These are phyloP conservation scores for Flexamia atlantica DNA, from an alignment of 2,888 invertebrate genomes.

Conservation along the genomic window DNA sequence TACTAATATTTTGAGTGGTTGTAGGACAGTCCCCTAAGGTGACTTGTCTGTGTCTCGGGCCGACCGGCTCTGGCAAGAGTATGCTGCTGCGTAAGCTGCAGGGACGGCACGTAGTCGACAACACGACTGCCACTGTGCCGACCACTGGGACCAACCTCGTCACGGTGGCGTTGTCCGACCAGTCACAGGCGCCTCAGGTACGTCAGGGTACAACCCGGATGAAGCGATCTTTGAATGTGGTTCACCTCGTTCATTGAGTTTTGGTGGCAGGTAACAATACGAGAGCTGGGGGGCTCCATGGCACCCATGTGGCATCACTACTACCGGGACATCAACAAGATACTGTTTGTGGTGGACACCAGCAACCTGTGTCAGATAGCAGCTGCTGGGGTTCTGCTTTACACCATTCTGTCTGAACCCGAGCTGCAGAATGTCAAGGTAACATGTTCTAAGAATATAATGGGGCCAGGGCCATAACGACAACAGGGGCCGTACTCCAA, in stretches of 20 bases:
- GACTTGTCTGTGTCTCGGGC: slow-evolving; percentile 84
- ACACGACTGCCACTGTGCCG: slow-evolving; percentile 87
- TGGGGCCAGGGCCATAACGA: no score
- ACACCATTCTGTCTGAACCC: slow-evolving; percentile 87
- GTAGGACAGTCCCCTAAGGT: slow-evolving; percentile 28
- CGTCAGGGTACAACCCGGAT: no score
- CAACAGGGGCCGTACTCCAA: no score
- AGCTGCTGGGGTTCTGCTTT: slow-evolving; percentile 88
- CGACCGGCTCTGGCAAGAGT: slow-evolving; percentile 89
- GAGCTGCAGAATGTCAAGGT: slow-evolving; percentile 82
- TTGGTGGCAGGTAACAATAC: slow-evolving; percentile 76
- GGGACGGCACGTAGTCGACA: slow-evolving; percentile 82
- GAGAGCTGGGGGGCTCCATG: slow-evolving; percentile 90
- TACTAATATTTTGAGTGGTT: background rate
- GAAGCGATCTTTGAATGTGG: no score
- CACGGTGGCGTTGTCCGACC: slow-evolving; percentile 77
- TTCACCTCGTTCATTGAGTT: no score
- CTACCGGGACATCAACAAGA: slow-evolving; percentile 78
- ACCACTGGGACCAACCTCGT: slow-evolving; percentile 89
- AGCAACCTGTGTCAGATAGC: slow-evolving; percentile 93
- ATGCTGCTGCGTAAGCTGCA: slow-evolving; percentile 86
- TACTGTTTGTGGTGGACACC: slow-evolving; percentile 90
- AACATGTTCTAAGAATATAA: no score
- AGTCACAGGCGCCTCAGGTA: slow-evolving; percentile 33
- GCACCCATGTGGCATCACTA: slow-evolving; percentile 90